Evolutionary conservation across 1,140 invertebrate genomes (phyloP), one percentile per base, ranked within the genome.

Genomic region (Ceratosolen solmsi): DNA sequence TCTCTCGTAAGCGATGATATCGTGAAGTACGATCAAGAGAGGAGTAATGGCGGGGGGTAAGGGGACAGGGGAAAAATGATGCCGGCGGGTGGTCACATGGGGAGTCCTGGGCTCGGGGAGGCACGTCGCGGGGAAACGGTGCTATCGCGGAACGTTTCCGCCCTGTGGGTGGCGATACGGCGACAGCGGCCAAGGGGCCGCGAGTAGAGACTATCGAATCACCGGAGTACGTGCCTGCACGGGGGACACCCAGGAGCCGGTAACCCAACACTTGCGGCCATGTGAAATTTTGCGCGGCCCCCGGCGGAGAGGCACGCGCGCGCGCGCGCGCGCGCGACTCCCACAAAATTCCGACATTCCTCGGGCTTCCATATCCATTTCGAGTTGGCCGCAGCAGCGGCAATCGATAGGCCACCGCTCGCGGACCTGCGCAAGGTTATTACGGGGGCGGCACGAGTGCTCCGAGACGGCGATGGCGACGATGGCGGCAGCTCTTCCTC

Each of bases 341-440:
- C 80, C 74, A 73, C 80, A 82, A 84, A 84, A 85, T 85, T 85
- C 84, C 84, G 84, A 85, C 82, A 79, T 79, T 85, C 70, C 63
- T 84, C 71, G 54, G 84, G 84, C 84, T 85, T 85, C 84, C 82
- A 74, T 85, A 85, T 85, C 84, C 80, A 85, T 85, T 85, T 85
- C 82, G 82, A 83, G 79, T 83, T 80, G 65, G 79, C 71, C 79
- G 68, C 79, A 33, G 20, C 33, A 70, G 63, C 38, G 56, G 25
- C 38, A 54, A 80, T 80, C 79, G 56, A 80, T 80, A 72, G 49
- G 1, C 20, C 25, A 15, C 38, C 38, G 38, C 22, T 63, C 7
- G 63, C 4, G 30, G 5, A 30, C 20, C 68, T n/a, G 1, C 33
- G 17, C 30, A 33, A 54, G 51, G 9, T 22, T 22, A 20, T 54